Evolutionary conservation across 2,113 vertebrate genomes (phyloP).

Genomic region (Pardalotus punctatus): DNA sequence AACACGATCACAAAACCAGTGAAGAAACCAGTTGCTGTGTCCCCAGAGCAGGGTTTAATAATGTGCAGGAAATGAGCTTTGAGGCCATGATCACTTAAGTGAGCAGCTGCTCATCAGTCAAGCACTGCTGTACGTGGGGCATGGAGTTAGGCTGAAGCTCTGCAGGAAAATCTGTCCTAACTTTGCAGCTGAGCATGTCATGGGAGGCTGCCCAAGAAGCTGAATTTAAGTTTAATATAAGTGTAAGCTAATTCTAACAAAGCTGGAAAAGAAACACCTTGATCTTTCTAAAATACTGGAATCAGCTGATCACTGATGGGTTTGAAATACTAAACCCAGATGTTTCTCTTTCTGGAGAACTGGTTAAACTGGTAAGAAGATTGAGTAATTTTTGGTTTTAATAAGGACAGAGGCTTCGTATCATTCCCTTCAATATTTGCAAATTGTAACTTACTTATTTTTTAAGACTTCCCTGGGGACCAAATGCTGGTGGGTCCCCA

Average conservation of each 20-base stretch:
- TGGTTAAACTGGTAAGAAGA: not conserved
- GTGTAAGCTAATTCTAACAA: not conserved
- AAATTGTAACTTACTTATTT: not conserved
- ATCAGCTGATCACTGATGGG: not conserved
- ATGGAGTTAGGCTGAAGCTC: not conserved
- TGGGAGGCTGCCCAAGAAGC: not conserved
- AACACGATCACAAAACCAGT: not conserved
- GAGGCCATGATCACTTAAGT: not conserved
- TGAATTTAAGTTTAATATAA: not conserved
- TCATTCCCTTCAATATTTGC: not conserved
- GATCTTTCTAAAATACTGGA: not conserved
- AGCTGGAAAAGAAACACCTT: rapidly evolving
- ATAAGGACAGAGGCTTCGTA: not conserved
- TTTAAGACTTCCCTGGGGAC: not conserved
- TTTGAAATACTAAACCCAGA: not conserved
- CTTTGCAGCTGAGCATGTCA: not conserved
- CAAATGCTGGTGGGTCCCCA: not conserved
- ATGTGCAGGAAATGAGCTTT: not conserved
- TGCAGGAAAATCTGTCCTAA: not conserved
- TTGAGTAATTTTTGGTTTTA: not conserved
- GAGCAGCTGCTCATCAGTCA: not conserved
- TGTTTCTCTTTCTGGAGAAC: not conserved
- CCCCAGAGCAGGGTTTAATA: not conserved
- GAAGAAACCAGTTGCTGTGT: not conserved
- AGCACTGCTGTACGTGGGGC: not conserved